These are phyloP conservation scores for Ypsolopha scabrella DNA, from an alignment of 2,888 invertebrate species.

Conservation along the genomic window DNA sequence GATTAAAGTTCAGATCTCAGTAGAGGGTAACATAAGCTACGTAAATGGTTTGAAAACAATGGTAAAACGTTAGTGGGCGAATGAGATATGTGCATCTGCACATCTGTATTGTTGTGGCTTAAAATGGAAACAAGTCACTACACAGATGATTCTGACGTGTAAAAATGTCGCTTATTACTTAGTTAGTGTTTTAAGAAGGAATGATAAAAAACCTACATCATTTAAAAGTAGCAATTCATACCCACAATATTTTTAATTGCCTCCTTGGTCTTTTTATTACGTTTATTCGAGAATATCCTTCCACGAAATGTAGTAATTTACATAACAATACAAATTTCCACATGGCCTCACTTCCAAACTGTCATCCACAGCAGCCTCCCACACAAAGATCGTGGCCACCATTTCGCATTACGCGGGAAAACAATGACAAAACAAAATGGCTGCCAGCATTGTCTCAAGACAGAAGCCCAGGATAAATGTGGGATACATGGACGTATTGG, in stretches of 20 bases:
- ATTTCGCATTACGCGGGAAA: constrained; percentile 4
- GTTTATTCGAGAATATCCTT: too few species aligned
- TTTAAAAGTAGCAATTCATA: too few species aligned
- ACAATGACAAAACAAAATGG: constrained; percentile 9
- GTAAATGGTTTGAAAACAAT: neutral
- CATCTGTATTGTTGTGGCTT: neutral
- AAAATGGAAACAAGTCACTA: neutral
- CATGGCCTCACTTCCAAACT: neutral
- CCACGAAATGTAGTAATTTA: too few species aligned
- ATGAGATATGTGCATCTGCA: neutral
- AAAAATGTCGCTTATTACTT: too few species aligned
- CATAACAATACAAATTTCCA: neutral
- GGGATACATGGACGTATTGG: constrained; percentile 6
- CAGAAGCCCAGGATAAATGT: neutral
- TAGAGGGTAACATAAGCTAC: neutral
- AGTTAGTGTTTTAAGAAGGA: too few species aligned
- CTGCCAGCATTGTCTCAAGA: constrained; percentile 8
- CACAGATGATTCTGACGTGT: too few species aligned
- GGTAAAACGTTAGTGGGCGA: neutral
- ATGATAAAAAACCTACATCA: too few species aligned
- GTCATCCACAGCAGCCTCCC: neutral
- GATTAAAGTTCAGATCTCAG: too few species aligned
- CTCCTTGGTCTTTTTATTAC: too few species aligned
- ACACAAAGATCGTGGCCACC: neutral
- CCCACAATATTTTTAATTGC: too few species aligned